Conservation (phyloP, 2,888 invertebrate genomes). For the Agrotis segetum region DNA sequence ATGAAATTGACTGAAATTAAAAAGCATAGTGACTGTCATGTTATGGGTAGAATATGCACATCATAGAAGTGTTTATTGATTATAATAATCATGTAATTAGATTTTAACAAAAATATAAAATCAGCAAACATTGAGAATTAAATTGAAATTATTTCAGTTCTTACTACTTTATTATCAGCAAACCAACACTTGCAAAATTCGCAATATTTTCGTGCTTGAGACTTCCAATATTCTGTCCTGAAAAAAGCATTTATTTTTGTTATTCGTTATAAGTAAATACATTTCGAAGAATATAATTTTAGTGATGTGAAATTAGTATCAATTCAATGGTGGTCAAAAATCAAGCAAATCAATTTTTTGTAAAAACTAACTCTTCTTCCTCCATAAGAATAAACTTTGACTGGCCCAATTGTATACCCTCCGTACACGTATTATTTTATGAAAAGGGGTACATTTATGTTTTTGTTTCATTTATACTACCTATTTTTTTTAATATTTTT, state of each 20-base stretch:
- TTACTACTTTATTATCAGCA: constrained; percentile 98
- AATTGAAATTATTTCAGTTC: constrained; percentile 65
- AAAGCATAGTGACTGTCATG: constrained; percentile 1
- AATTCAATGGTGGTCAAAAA: too few species aligned
- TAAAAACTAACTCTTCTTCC: too few species aligned
- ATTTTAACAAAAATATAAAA: neutral
- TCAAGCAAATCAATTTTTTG: too few species aligned
- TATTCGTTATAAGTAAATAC: neutral
- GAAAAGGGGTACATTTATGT: too few species aligned
- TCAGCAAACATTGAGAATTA: constrained; percentile 3
- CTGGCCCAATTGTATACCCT: too few species aligned
- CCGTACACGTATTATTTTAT: too few species aligned
- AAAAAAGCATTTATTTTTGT: constrained; percentile 65
- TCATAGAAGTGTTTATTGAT: neutral
- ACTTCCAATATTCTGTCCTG: constrained; percentile 99
- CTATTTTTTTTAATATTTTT: too few species aligned
- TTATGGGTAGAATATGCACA: neutral
- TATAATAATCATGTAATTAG: neutral
- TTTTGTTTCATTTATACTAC: too few species aligned
- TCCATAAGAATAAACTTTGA: too few species aligned
- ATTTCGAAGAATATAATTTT: neutral
- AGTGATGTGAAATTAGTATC: too few species aligned
- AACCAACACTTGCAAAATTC: constrained; percentile 99
- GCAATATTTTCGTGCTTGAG: constrained; percentile 98
- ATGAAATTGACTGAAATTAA: constrained; percentile 95